These are phyloP conservation scores for Gallinago media DNA, from an alignment of 2,113 vertebrate species.

Conservation along the genomic window DNA sequence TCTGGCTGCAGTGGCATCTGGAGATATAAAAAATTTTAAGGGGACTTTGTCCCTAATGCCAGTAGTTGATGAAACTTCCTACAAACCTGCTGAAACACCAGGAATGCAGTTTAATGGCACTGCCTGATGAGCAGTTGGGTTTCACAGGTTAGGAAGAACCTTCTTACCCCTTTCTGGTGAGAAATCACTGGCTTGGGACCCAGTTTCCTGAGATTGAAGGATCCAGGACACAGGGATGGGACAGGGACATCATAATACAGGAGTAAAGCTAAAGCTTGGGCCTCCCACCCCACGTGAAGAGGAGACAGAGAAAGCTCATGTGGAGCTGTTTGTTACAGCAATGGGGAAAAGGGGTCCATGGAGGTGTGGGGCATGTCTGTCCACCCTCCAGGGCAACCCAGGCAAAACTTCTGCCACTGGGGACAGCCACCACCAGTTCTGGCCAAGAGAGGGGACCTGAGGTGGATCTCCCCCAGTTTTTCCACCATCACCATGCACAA, in stretches of 20 bases:
- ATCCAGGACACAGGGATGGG: background rate
- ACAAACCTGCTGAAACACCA: background rate
- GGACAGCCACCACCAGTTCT: background rate
- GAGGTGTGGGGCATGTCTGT: background rate
- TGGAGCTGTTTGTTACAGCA: background rate
- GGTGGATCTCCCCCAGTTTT: background rate
- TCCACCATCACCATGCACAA: background rate
- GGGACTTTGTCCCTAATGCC: background rate
- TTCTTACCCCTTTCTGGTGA: background rate
- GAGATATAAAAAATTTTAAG: background rate
- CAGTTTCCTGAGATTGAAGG: background rate
- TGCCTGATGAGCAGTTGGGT: background rate
- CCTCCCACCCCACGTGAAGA: background rate
- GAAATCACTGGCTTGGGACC: background rate
- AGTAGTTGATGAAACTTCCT: background rate
- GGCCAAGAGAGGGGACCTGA: background rate
- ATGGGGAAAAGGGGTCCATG: background rate
- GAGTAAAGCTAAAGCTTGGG: background rate
- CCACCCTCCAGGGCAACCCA: background rate
- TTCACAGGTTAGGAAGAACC: background rate
- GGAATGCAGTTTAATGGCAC: background rate
- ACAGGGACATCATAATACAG: accelerated
- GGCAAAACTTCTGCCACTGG: background rate
- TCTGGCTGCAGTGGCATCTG: background rate
- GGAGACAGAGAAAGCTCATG: background rate